Base-by-base conservation (phyloP, 2,888 invertebrate genomes). In the Zaprionus bogoriensis region DNA sequence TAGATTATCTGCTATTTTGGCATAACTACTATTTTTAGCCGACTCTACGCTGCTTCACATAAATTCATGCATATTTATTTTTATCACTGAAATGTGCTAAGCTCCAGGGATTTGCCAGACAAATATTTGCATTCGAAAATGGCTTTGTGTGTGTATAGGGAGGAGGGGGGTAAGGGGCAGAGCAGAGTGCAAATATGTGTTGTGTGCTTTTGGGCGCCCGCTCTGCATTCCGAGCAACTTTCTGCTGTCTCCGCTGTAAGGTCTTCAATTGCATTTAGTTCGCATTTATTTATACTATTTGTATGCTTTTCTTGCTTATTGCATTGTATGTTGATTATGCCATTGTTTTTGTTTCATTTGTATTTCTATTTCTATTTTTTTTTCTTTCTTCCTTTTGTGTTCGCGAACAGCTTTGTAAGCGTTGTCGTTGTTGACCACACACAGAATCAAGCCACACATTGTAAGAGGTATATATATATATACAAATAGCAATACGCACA, bases 341-440 rank as follows among this genome's bases (percentile, higher is more conserved):
- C 67, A 51, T 58, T 51, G 57, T 63, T 74, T 45, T 70, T 36
- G 54, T 71, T 68, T 68, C 17, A 59, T 55, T 58, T 41, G 47
- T 61, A 55, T 54, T 58, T 46, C 57, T 42, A n/a, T n/a, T n/a
- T 68, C 17, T 23, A 59, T 55, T 58, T 41, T 50, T 61, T 58
- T 54, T 58, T 46, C 57, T 42, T 51, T 53, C 42, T 59, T 42
- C 67, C 55, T 70, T 64, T 67, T 72, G 59, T 72, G 61, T 80
- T 61, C 69, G 75, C 47, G 51, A 71, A 71, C 76, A 83, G 87
- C 79, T 70, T 85, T 76, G 62, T 86, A 84, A 77, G 42, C 74
- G 70, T 83, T 76, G 62, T 86, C 81, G 74, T 42, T 71, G 70
- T 83, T 80, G 74, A 77, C 32, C 25, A 55, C 22, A 22, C 27